Conservation (phyloP, 2,888 invertebrate genomes). For the Crossocerus cetratus region DNA sequence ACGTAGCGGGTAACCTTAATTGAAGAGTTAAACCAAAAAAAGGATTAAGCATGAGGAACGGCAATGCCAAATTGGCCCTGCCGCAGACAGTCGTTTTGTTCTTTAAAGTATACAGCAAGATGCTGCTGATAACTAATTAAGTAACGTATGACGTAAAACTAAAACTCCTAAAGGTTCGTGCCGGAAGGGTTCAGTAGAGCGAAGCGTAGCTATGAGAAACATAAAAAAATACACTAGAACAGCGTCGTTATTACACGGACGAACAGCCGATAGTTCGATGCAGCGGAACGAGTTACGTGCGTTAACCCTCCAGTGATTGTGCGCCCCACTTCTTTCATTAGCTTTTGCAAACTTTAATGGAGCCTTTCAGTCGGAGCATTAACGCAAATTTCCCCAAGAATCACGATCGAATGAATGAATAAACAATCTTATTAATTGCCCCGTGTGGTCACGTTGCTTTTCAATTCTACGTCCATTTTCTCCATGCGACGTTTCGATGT, state of each 20-base stretch:
- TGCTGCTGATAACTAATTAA: conserved; percentile 40
- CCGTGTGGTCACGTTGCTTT: too few relatives aligned
- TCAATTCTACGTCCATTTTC: too few relatives aligned
- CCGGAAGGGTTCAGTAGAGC: conserved; percentile 58
- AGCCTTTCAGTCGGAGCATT: too few relatives aligned
- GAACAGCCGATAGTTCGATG: conserved; percentile 16
- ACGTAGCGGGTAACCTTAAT: conserved; percentile 28
- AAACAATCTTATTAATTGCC: too few relatives aligned
- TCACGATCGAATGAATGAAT: too few relatives aligned
- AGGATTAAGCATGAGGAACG: conserved; percentile 30
- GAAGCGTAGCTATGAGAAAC: conserved; percentile 25
- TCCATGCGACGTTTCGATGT: too few relatives aligned
- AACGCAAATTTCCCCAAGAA: too few relatives aligned
- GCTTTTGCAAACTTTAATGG: too few relatives aligned
- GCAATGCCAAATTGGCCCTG: conserved; percentile 51
- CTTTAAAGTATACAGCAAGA: conserved; percentile 34
- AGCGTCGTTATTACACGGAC: not conserved
- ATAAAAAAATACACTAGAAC: conserved; percentile 19
- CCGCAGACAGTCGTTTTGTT: conserved; percentile 39
- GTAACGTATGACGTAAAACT: conserved; percentile 38
- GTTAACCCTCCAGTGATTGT: too few relatives aligned
- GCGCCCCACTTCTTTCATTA: too few relatives aligned
- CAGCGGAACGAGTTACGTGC: not conserved
- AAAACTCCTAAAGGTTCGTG: conserved; percentile 49
- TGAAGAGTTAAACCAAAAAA: conserved; percentile 1